Evolutionary conservation across 1,140 invertebrate species (phyloP), one percentile per base, ranked within the genome.

Genomic region (Rhopalosiphum padi): DNA sequence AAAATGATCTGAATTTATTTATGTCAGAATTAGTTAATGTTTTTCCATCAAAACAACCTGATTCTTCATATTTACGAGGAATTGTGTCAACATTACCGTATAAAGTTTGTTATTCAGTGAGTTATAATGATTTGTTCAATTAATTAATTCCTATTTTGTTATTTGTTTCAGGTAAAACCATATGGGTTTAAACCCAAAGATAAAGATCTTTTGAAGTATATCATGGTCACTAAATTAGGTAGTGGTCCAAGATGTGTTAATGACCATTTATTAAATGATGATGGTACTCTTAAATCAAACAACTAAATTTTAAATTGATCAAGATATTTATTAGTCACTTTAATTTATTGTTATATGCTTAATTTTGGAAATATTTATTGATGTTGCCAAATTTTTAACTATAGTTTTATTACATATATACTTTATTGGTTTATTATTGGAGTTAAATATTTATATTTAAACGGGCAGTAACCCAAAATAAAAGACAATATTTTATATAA

Each of bases 201-300:
- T 30, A 85, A 86, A 83, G 97, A 97, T 95, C 94, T 96, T 37
- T 95, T 99, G 7, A 97, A 98, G 95, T 98, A 98, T 95, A 96
- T 98, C 23, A 98, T 98, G 94, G 96, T 97, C 94, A 98, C 98
- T 6, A 96, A 96, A 95, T 96, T 98, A 86, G 97, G 97, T 21
- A 95, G 96, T 93, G 97, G 97, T 30, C 97, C 97, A n/a, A 95
- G 96, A 94, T 95, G 96, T 94, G 94, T 96, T 11, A 94, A 94
- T 30, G 95, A 96, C 89, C 97, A 97, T 95, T 95, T 97, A 48
- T 94, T 97, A 91, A 95, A 95, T 94, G 94, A 95, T 48, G 95
- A 95, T 94, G 96, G 96, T 35, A 93, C 95, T n/a, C 96, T 96
- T 43, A 94, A 94, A 87, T n/a, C n/a, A 87, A 68, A 48, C 7